Conservation (phyloP, 2,113 vertebrate species). For the Dendrocopos noguchii region DNA sequence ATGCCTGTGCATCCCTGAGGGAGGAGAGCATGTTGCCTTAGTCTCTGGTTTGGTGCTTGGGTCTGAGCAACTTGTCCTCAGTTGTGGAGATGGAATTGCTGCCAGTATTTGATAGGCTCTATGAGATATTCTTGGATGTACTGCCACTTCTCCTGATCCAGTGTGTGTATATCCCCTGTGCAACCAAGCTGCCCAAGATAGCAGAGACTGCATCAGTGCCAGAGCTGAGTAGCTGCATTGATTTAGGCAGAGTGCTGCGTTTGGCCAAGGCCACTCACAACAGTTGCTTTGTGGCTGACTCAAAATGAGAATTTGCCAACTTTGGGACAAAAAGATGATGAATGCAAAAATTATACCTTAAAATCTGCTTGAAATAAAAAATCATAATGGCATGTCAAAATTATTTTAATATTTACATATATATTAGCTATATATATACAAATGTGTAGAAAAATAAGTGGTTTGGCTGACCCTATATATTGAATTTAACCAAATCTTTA, state of each 20-base stretch:
- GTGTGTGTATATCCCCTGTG: background rate
- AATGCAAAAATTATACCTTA: background rate
- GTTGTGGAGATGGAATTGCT: background rate
- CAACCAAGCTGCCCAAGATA: background rate
- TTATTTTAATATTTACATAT: background rate
- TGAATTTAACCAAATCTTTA: background rate
- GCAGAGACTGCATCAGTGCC: rapidly evolving
- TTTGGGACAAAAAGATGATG: background rate
- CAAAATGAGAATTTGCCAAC: background rate
- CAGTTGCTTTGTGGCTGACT: background rate
- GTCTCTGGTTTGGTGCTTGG: background rate
- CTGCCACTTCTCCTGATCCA: background rate
- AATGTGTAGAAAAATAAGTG: background rate
- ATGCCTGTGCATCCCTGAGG: background rate
- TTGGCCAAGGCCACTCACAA: background rate
- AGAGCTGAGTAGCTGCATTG: background rate
- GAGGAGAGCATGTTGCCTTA: rapidly evolving
- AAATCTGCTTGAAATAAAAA: background rate
- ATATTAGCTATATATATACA: background rate
- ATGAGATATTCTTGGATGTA: background rate
- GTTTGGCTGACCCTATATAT: background rate
- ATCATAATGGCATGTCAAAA: background rate
- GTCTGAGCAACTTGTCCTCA: background rate
- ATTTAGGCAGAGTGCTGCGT: background rate
- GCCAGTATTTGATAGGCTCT: background rate